A percentile compares a stretch with the other conserved stretches of the same genome.
Conservation (phyloP, 2,113 vertebrate genomes). For the Corynorhinus townsendii region DNA sequence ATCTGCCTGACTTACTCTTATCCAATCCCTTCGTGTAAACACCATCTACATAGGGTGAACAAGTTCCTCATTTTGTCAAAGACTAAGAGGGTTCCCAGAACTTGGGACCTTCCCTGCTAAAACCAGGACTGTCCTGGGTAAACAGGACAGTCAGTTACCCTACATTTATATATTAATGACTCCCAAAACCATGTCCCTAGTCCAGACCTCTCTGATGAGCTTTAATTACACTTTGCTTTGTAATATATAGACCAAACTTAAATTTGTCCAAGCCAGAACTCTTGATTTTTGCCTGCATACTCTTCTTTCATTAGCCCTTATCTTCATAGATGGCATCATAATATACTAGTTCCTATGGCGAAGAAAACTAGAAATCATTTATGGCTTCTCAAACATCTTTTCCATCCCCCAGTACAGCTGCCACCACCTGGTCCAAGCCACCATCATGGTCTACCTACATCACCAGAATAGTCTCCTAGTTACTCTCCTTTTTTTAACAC, state of each 20-base stretch:
- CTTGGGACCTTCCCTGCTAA: neutral
- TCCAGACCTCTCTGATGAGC: neutral
- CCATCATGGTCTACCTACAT: neutral
- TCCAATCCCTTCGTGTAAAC: neutral
- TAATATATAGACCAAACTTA: neutral
- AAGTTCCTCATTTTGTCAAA: neutral
- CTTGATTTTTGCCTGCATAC: neutral
- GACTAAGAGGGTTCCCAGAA: neutral
- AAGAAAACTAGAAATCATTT: neutral
- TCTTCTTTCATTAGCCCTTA: neutral
- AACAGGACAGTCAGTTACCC: neutral
- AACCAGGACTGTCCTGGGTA: neutral
- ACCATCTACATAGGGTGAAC: neutral
- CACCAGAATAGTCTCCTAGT: neutral
- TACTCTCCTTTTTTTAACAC: neutral
- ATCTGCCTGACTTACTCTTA: neutral
- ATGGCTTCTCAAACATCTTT: neutral
- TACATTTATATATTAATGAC: neutral
- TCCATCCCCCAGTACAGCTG: too few species aligned
- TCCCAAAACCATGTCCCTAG: neutral
- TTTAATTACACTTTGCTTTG: neutral
- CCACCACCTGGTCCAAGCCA: neutral
- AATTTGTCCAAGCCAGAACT: neutral
- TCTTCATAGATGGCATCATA: neutral
- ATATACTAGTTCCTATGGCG: neutral